Evolutionary conservation across 2,113 vertebrate genomes (phyloP), one percentile per base, ranked within the genome.

Genomic region (Heloderma charlesbogerti): DNA sequence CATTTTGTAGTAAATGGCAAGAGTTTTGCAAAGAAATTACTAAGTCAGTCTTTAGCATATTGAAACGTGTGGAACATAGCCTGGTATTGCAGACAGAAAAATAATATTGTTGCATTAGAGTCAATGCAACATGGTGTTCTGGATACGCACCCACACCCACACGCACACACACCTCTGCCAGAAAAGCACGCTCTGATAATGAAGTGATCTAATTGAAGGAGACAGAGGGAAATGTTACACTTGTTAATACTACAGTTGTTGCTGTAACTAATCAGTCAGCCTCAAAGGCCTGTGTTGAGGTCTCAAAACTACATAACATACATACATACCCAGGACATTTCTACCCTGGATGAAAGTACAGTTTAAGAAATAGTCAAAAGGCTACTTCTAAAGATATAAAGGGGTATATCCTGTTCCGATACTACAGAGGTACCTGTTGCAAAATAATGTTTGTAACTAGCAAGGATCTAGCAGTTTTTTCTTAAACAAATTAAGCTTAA

Each of bases 81-180:
- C 95, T 91, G 90, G 86, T 91, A 29, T 91, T 94, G 93, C 95
- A 93, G 94, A 95, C 92, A 91, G 91, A 69, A 54, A 95, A 96
- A 97, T 98, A 96, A 97, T 97, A 92, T 95, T 94, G 91, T 94
- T 96, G 92, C 95, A 96, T 97, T 97, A 97, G 95, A 96, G 95
- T 96, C 96, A 97, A 97, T 98, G 98, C 31, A 4, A 97, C 96
- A 96, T 95, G 96, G 96, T 97, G 94, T 96, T 96, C 92, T 91
- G 96, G 96, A 96, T 96, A 95, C 95, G 94, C 95, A 95, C 43
- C 3, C 54, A 90, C 60, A 63, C 16, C 60, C 18, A 63, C 20
- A 18, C 60, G 5, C 20, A 5, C 95, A 96, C 96, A 94, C 93
- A 93, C 88, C 93, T 87, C 25, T 90, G 94, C 91, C 96, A 94